Percentiles rank a stretch among this genome's conserved stretches.
phyloP scores from a whole-genome alignment of 2,113 vertebrate species.

The Gnathonemus longibarbis region DNA sequence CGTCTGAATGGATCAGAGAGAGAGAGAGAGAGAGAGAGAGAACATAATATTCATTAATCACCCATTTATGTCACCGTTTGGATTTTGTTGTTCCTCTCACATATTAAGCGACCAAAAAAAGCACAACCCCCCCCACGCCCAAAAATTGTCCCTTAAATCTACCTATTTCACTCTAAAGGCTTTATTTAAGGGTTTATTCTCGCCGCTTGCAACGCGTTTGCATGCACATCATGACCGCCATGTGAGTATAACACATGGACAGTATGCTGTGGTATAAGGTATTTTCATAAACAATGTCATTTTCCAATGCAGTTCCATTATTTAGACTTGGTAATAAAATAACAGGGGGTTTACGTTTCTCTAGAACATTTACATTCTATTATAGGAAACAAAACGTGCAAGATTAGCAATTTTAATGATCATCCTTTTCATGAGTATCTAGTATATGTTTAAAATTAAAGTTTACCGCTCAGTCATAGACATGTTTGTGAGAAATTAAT shows the following conservation, averaged over 20 bases:
- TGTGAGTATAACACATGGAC: background rate
- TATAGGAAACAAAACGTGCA: too few species aligned
- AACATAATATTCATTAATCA: background rate
- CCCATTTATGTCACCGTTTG: background rate
- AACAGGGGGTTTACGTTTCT: background rate
- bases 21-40: slow-evolving; percentile 13
- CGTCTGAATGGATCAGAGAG: slow-evolving; percentile 58
- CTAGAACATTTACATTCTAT: too few species aligned
- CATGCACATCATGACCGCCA: background rate
- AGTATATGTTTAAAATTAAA: background rate
- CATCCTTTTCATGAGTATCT: background rate
- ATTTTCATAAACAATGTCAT: background rate
- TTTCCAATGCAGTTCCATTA: background rate
- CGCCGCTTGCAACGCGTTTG: background rate
- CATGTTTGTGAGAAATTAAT: background rate
- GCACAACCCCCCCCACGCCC: background rate
- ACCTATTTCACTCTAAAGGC: background rate
- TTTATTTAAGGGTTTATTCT: background rate
- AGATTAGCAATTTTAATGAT: background rate
- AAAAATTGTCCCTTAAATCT: background rate
- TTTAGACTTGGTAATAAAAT: background rate
- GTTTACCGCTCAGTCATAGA: background rate
- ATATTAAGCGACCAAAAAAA: background rate
- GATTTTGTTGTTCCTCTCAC: background rate
- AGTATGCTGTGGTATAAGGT: background rate